phyloP scores from a whole-genome alignment of 2,797 vertebrate genomes.

The Thaleichthys pacificus region DNA sequence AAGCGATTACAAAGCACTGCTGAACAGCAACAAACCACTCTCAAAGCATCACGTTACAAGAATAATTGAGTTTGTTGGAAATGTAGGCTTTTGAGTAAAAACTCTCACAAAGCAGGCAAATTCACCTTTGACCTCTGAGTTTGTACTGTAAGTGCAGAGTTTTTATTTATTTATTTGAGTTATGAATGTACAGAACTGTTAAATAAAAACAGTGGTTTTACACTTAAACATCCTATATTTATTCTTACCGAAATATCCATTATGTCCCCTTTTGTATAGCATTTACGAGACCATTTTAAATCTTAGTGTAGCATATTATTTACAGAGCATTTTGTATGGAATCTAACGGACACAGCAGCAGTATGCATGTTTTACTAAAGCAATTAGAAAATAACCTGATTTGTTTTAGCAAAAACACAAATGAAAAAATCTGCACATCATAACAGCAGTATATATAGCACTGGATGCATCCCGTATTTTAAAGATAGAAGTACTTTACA shows the following conservation, averaged over 20 bases:
- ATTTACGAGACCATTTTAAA: not conserved
- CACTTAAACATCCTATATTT: not conserved
- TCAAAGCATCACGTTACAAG: too few species aligned
- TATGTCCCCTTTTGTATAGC: not conserved
- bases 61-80: not conserved
- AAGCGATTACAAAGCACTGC: too few species aligned
- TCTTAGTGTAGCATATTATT: not conserved
- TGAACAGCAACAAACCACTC: too few species aligned
- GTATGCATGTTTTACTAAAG: not conserved
- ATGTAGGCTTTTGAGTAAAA: not conserved
- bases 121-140: too few species aligned
- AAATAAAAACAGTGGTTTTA: too few species aligned
- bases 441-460: not conserved
- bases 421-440: not conserved
- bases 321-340: conserved; percentile 1
- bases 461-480: not conserved
- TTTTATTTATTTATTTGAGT: not conserved
- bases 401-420: not conserved
- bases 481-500: too few species aligned
- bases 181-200: too few species aligned
- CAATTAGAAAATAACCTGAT: not conserved
- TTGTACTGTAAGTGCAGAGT: not conserved
- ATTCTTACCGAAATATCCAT: not conserved
- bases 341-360: not conserved
- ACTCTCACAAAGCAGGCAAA: not conserved